These are phyloP conservation scores for Temnopleurus reevesii DNA, from an alignment of 53 echinoderm and acorn worm genomes.

Conservation along the genomic window DNA sequence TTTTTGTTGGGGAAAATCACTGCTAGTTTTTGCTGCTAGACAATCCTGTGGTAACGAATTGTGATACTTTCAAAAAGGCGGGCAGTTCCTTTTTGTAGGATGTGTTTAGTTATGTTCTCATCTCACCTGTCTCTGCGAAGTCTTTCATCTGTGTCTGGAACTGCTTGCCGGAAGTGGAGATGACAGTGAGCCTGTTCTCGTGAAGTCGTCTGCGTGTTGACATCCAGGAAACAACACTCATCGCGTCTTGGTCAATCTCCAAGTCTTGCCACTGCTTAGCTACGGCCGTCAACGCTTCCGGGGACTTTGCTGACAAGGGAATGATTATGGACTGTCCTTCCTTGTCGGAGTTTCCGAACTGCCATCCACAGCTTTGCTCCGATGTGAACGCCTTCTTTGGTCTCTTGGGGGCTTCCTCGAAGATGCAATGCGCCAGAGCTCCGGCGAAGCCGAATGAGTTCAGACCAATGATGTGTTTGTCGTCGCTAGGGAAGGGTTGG, in stretches of 20 bases:
- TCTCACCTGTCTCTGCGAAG: constrained; percentile 47
- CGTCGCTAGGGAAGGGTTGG: constrained; percentile 63
- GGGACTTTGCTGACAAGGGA: constrained; percentile 82
- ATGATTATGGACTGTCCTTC: constrained; percentile 73
- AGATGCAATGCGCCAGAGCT: constrained; percentile 85
- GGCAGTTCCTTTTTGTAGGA: too few species aligned
- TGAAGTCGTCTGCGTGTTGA: constrained; percentile 80
- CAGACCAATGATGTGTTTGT: constrained; percentile 75
- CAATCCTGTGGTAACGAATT: too few species aligned
- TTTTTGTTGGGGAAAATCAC: too few species aligned
- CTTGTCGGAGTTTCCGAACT: constrained; percentile 68
- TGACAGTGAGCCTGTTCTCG: constrained; percentile 76
- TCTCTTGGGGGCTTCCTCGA: constrained; percentile 76
- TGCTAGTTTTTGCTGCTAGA: too few species aligned
- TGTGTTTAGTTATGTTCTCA: too few species aligned
- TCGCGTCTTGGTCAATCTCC: constrained; percentile 72
- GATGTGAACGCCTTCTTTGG: background rate
- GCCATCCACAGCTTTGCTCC: constrained; percentile 66
- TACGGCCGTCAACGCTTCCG: constrained; percentile 72
- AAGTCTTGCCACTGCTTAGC: constrained; percentile 77
- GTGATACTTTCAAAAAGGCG: too few species aligned
- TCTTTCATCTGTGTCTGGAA: constrained; percentile 57
- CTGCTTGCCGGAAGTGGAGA: constrained; percentile 72
- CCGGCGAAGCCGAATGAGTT: constrained; percentile 98
- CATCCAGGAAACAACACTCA: constrained; percentile 82